A percentile compares a stretch with the other conserved stretches of the same genome.
Conservation (phyloP, 2,113 vertebrate species). For the Melierax canorus region DNA sequence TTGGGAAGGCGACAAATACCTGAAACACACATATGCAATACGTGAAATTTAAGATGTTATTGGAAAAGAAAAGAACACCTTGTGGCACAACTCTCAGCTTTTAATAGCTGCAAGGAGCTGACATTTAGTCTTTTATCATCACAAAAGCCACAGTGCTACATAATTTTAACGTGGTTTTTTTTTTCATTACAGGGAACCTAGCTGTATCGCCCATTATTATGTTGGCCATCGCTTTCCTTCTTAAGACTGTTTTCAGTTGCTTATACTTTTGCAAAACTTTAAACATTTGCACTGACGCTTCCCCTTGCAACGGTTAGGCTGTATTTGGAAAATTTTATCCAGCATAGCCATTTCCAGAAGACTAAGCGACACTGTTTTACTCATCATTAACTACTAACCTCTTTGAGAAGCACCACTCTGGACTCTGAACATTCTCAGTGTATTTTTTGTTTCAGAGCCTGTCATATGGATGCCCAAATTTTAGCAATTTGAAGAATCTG, state of each 20-base stretch:
- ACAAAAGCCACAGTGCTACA: background rate
- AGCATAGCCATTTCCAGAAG: background rate
- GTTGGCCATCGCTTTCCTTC: accelerated
- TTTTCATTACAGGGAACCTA: background rate
- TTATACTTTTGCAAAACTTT: background rate
- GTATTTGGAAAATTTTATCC: background rate
- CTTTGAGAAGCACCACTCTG: background rate
- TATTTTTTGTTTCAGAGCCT: background rate
- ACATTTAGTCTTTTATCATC: background rate
- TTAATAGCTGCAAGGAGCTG: background rate
- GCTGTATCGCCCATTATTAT: background rate
- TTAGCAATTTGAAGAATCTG: background rate
- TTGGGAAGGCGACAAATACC: background rate
- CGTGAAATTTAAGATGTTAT: background rate
- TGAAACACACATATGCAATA: accelerated
- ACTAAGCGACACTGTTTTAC: background rate
- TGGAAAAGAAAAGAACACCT: background rate
- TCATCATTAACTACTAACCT: background rate
- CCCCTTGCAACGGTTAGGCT: background rate
- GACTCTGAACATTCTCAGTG: background rate
- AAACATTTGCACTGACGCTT: background rate
- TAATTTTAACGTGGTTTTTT: background rate
- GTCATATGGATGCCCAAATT: background rate
- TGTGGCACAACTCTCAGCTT: background rate
- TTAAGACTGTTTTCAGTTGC: background rate